Percentiles rank a stretch among this genome's conserved stretches.
Evolutionary conservation across 1,140 invertebrate species (phyloP).

Genomic region (Tetragonula clypearis): DNA sequence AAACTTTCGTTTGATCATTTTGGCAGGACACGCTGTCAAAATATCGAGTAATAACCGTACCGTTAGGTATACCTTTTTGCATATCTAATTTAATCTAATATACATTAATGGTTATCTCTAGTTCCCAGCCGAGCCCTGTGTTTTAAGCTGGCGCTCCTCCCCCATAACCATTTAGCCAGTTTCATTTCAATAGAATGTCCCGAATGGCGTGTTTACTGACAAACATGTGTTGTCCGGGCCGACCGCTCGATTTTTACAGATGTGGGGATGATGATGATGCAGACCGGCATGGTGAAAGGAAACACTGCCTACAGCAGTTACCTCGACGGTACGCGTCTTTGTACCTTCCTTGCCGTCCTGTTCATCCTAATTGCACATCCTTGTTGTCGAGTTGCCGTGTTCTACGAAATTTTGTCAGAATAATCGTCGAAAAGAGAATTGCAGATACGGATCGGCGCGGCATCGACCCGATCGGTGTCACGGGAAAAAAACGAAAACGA

Average conservation of each 20-base stretch:
- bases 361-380: constrained; percentile 47
- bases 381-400: constrained; percentile 13
- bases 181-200: background rate
- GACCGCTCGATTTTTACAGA: constrained; percentile 89
- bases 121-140: background rate
- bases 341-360: constrained; percentile 70
- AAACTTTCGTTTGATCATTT: background rate
- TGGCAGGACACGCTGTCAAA: background rate
- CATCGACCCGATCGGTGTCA: background rate
- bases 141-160: background rate
- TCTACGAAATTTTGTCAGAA: constrained; percentile 49
- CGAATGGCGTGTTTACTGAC: constrained; percentile 41
- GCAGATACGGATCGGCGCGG: background rate
- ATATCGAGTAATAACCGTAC: background rate
- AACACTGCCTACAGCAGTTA: constrained; percentile 89
- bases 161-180: background rate
- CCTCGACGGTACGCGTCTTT: constrained; percentile 88
- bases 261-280: constrained; percentile 97
- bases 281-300: constrained; percentile 95
- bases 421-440: background rate
- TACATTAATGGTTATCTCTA: background rate
- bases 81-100: background rate
- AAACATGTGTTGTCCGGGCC: constrained; percentile 67
- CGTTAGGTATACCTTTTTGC: background rate
- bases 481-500: background rate